phyloP scores from a whole-genome alignment of 1,140 invertebrate genomes.

The Drosophila busckii region DNA sequence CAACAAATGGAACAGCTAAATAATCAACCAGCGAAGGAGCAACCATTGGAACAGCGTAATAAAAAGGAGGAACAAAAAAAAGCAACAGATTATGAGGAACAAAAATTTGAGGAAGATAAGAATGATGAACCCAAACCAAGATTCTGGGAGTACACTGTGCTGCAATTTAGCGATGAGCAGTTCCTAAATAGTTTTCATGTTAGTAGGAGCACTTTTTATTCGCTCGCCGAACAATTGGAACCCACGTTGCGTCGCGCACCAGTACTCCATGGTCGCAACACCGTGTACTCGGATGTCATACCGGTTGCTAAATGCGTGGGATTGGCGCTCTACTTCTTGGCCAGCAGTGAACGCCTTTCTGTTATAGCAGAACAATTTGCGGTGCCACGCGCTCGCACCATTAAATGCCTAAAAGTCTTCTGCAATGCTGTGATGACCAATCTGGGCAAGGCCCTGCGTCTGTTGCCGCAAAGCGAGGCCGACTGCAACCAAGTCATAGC shows the following conservation, averaged over 20 bases:
- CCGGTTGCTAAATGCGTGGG: constrained; percentile 52
- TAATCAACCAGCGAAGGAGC: background rate
- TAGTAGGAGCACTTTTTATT: constrained; percentile 46
- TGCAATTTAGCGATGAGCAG: constrained; percentile 34
- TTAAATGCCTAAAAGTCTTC: constrained; percentile 50
- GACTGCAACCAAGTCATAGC: constrained; percentile 47
- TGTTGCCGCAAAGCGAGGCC: constrained; percentile 37
- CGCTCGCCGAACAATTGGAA: constrained; percentile 46
- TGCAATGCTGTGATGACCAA: constrained; percentile 55
- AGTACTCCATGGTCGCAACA: constrained; percentile 13
- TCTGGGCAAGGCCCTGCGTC: constrained; percentile 39
- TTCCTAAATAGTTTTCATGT: constrained; percentile 60
- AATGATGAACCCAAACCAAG: too few species aligned
- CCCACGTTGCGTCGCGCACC: constrained; percentile 27
- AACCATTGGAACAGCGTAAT: too few species aligned
- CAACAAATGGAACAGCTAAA: background rate
- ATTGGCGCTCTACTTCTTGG: constrained; percentile 51
- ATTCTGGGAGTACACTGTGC: constrained; percentile 41
- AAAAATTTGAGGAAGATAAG: too few species aligned
- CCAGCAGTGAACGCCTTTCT: constrained; percentile 53
- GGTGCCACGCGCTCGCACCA: constrained; percentile 26
- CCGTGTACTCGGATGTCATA: constrained; percentile 1
- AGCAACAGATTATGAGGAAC: background rate
- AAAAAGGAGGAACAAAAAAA: background rate
- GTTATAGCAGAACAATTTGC: constrained; percentile 45